Base-by-base conservation (phyloP, 2,113 vertebrate species). In the Malurus cyaneus region DNA sequence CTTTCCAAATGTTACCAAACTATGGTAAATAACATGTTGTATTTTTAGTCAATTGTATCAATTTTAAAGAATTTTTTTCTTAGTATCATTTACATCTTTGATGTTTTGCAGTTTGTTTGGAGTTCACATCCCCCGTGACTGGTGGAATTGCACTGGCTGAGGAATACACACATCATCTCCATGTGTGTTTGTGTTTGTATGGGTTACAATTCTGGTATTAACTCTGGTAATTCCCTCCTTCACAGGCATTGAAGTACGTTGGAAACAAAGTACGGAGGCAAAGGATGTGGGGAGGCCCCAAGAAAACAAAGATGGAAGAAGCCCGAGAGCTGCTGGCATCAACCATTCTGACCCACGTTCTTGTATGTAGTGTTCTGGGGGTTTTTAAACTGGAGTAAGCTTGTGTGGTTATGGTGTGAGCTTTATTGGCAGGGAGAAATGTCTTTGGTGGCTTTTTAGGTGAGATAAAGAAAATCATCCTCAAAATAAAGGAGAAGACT, bases 231-330 rank as follows among this genome's bases (percentile, higher is more conserved):
- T 78, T 82, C 31, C 47, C 19, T 23, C 34, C 62, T 82, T 95
- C 72, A 42, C 96, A 99, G 99, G 99, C 99, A 20, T 94, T 99
- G 81, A 98, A 98, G 77, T 99, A 99, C 88, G 98, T 99, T 56
- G 99, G 99, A 54, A 99, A 99, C 97, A 99, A 99, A 98, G 98
- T 99, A 47, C 98, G 99, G 82, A 97, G 99, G 65, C 99, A 99
- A 93, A 98, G 99, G 42, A 99, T 99, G 98, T 99, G 99, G 99
- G 99, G 99, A 67, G 98, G 99, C 57, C 99, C 99, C 29, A 99
- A 99, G 97, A 99, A 99, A 95, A 99, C 99, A 47, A 99, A 99
- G 96, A 99, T 99, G 98, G 99, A 99, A 96, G 99, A 99, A 94
- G 99, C 99, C 76, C 97, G 99, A 96, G 99, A 99, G 96, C 98